Conservation (phyloP, 1,140 invertebrate genomes). For the Daktulosphaira vitifoliae region DNA sequence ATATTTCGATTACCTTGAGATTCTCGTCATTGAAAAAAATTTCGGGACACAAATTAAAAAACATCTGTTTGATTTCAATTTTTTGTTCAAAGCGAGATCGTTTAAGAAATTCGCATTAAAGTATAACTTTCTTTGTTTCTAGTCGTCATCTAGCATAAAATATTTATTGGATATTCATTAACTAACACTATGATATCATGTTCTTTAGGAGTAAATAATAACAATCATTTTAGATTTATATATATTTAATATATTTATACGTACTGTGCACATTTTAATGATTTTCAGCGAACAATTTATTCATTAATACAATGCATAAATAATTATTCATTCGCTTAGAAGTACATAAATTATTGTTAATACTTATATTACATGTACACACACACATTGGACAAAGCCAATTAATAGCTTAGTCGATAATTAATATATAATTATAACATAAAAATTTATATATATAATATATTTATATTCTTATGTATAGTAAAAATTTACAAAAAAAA, state of each 20-base stretch:
- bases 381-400: constrained; percentile 6
- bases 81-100: no score
- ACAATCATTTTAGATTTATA: neutral
- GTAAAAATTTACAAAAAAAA: no score
- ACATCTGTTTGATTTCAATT: no score
- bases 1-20: no score
- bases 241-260: constrained; percentile 1
- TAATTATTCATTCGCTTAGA: constrained; percentile 26
- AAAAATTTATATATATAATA: constrained; percentile 9
- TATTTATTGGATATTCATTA: no score
- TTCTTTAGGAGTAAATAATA: no score
- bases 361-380: constrained; percentile 19
- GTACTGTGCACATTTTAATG: constrained; percentile 27
- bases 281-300: constrained; percentile 20
- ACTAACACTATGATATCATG: no score
- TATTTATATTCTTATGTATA: constrained; percentile 8
- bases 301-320: constrained; percentile 13
- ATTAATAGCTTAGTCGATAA: constrained; percentile 10
- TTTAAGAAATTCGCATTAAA: no score
- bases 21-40: no score
- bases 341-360: neutral
- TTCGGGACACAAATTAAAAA: no score
- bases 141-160: no score
- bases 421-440: neutral
- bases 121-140: no score